Conservation (phyloP, 2,888 invertebrate genomes). For the Rotaria sp. region DNA sequence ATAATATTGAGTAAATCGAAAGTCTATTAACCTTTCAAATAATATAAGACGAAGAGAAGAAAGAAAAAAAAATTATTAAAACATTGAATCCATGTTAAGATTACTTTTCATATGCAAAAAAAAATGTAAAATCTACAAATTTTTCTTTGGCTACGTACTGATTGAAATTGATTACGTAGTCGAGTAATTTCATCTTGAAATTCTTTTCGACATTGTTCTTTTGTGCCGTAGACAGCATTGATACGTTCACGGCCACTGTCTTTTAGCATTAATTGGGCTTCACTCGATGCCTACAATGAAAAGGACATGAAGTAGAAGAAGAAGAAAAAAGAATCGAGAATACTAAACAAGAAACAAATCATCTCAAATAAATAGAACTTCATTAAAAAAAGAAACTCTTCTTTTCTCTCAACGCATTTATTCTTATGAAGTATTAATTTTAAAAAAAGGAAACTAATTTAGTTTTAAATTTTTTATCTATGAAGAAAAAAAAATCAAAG, state of each 20-base stretch:
- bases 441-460: too few relatives aligned
- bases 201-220: constrained; percentile 29
- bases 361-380: too few relatives aligned
- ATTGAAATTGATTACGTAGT: constrained; percentile 23
- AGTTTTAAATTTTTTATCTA: too few relatives aligned
- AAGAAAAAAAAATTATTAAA: too few relatives aligned
- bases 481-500: too few relatives aligned
- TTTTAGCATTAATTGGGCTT: constrained; percentile 13
- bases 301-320: not conserved
- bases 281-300: not conserved
- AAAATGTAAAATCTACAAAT: too few relatives aligned
- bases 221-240: not conserved
- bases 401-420: too few relatives aligned
- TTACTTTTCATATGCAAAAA: too few relatives aligned
- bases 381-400: too few relatives aligned
- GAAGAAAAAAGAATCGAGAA: not conserved
- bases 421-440: too few relatives aligned
- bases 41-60: not conserved
- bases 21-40: not conserved
- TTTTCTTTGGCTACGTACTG: not conserved
- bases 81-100: too few relatives aligned
- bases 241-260: constrained; percentile 14
- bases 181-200: constrained; percentile 6
- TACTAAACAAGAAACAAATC: not conserved
- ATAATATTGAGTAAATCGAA: not conserved